Conservation (phyloP, 2,888 invertebrate species). For the Heliconius cydno region DNA sequence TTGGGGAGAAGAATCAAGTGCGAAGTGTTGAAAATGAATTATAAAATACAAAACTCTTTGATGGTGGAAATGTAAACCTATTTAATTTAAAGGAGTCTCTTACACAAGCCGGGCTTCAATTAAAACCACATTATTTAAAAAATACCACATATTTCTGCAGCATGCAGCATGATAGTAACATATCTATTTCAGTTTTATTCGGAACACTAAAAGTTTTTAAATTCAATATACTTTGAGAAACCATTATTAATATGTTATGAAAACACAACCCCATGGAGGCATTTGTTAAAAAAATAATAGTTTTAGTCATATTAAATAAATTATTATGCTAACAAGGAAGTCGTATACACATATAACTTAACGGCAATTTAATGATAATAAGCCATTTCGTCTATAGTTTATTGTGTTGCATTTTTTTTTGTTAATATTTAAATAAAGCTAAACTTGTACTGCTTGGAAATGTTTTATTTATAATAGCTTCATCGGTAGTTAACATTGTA, state of each 20-base stretch:
- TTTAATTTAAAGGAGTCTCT: too few relatives aligned
- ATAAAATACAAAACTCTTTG: too few relatives aligned
- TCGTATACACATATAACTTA: neutral
- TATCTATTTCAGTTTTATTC: too few relatives aligned
- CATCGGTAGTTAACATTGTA: too few relatives aligned
- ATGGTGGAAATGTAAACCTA: too few relatives aligned
- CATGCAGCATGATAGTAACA: too few relatives aligned
- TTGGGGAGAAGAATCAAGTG: too few relatives aligned
- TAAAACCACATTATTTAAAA: too few relatives aligned
- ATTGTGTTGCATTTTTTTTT: constrained; percentile 1
- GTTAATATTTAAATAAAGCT: constrained; percentile 1
- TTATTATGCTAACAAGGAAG: neutral
- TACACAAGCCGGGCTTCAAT: too few relatives aligned
- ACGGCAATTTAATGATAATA: constrained; percentile 16
- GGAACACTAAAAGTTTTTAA: neutral
- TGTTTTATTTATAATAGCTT: too few relatives aligned
- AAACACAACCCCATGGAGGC: neutral
- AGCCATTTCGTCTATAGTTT: neutral
- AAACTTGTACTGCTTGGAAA: neutral
- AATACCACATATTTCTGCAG: too few relatives aligned
- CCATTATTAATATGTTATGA: neutral
- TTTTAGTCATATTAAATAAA: constrained; percentile 1
- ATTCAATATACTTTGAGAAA: neutral
- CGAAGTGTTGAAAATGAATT: too few relatives aligned
- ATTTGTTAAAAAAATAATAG: neutral